These are phyloP conservation scores for Linurgus olivaceus DNA, from an alignment of 2,797 vertebrate species.

Conservation along the genomic window DNA sequence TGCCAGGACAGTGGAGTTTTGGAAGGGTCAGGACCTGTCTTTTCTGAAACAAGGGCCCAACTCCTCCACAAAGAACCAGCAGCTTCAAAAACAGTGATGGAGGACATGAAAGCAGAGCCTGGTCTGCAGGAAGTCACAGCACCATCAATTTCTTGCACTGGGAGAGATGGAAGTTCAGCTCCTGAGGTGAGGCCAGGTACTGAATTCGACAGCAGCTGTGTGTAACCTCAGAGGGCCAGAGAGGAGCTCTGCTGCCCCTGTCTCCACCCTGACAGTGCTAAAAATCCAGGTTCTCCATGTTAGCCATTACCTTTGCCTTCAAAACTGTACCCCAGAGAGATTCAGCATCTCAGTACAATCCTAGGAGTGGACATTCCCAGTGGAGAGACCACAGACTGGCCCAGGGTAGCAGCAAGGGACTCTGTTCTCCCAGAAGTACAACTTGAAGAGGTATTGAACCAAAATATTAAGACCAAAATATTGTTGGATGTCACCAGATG, in stretches of 20 bases:
- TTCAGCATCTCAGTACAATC: fast-evolving
- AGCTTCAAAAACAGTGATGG: background rate
- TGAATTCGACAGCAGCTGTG: background rate
- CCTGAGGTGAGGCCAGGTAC: background rate
- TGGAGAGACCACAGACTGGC: background rate
- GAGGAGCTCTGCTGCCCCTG: background rate
- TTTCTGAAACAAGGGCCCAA: background rate
- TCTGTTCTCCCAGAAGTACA: background rate
- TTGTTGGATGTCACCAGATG: background rate
- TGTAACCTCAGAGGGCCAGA: background rate
- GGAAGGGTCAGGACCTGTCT: background rate
- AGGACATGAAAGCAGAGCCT: background rate
- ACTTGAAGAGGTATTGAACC: background rate
- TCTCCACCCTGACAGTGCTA: background rate
- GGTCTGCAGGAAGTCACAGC: background rate
- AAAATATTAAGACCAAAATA: background rate
- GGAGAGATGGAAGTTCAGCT: background rate
- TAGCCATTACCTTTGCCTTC: background rate
- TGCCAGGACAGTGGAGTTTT: too few species aligned
- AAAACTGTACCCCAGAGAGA: background rate
- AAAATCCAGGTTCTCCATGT: background rate
- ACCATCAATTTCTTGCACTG: background rate
- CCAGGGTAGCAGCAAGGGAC: background rate
- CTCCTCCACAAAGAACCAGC: background rate
- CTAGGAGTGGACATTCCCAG: background rate